Evolutionary conservation across 2,888 invertebrate species (phyloP).

Genomic region (Eurytoma californica): DNA sequence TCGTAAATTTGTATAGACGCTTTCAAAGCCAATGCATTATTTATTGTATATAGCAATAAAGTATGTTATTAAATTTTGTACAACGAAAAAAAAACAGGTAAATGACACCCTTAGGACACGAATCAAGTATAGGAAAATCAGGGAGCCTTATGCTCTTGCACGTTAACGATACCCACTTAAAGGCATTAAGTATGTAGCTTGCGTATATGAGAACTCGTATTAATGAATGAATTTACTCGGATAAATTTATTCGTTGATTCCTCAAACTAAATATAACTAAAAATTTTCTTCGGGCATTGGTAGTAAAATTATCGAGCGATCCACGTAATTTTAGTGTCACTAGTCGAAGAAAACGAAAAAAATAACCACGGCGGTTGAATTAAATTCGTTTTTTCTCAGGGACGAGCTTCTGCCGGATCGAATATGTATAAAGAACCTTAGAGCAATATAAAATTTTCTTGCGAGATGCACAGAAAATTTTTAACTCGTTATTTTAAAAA

Average conservation of each 20-base stretch:
- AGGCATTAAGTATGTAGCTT: constrained; percentile 1
- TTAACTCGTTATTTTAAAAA: constrained; percentile 16
- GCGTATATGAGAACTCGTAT: neutral
- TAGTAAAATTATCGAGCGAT: neutral
- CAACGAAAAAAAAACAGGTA: too few relatives aligned
- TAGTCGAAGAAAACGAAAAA: neutral
- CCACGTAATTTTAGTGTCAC: too few relatives aligned
- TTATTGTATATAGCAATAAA: too few relatives aligned
- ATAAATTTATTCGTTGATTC: neutral
- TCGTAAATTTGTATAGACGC: too few relatives aligned
- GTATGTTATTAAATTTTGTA: too few relatives aligned
- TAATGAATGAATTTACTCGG: neutral
- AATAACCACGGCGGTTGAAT: constrained; percentile 1
- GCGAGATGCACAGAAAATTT: constrained; percentile 1
- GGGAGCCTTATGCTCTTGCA: too few relatives aligned
- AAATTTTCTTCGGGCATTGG: neutral
- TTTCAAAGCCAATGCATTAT: too few relatives aligned
- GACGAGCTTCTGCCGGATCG: constrained; percentile 8
- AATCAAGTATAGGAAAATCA: too few relatives aligned
- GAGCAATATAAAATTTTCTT: constrained; percentile 29
- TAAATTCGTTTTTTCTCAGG: constrained; percentile 37
- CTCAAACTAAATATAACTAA: neutral
- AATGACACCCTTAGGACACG: too few relatives aligned
- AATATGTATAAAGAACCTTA: constrained; percentile 1
- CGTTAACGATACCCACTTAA: neutral